Evolutionary conservation across 2,888 invertebrate species (phyloP).

Genomic region (Heliconius aoede): DNA sequence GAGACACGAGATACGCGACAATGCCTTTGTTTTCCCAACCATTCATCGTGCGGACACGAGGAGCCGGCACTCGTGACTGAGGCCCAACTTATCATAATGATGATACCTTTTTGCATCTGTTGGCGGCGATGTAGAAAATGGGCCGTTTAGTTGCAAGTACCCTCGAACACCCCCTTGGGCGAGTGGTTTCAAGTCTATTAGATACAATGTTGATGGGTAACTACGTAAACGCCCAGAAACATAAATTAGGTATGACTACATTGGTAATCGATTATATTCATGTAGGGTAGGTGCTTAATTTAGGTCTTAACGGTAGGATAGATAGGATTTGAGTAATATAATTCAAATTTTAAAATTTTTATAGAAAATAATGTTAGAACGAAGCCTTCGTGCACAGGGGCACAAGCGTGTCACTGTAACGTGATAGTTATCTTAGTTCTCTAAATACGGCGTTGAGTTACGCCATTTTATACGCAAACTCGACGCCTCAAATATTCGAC

Average conservation of each 20-base stretch:
- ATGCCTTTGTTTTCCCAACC: constrained; percentile 61
- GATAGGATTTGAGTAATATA: too few relatives aligned
- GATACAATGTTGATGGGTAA: constrained; percentile 47
- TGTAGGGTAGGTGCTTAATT: not conserved
- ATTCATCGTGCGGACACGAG: constrained; percentile 44
- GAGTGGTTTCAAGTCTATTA: constrained; percentile 62
- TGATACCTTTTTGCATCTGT: constrained; percentile 54
- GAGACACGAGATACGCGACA: constrained; percentile 69
- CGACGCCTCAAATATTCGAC: too few relatives aligned
- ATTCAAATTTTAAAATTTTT: too few relatives aligned
- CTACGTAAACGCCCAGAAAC: constrained; percentile 51
- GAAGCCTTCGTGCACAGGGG: too few relatives aligned
- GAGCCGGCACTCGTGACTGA: constrained; percentile 45
- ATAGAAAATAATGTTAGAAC: not conserved
- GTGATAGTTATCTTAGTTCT: too few relatives aligned
- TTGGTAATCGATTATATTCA: constrained; percentile 37
- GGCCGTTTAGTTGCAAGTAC: constrained; percentile 59
- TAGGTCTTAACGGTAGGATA: not conserved
- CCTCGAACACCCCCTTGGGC: constrained; percentile 52
- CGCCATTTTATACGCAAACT: constrained; percentile 28
- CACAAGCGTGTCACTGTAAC: too few relatives aligned
- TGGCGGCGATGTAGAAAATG: constrained; percentile 53
- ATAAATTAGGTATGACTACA: constrained; percentile 41
- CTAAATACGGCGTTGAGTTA: too few relatives aligned
- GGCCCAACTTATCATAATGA: constrained; percentile 50